Base-by-base conservation (phyloP, 2,113 vertebrate species). In the Chaenogobius annularis region DNA sequence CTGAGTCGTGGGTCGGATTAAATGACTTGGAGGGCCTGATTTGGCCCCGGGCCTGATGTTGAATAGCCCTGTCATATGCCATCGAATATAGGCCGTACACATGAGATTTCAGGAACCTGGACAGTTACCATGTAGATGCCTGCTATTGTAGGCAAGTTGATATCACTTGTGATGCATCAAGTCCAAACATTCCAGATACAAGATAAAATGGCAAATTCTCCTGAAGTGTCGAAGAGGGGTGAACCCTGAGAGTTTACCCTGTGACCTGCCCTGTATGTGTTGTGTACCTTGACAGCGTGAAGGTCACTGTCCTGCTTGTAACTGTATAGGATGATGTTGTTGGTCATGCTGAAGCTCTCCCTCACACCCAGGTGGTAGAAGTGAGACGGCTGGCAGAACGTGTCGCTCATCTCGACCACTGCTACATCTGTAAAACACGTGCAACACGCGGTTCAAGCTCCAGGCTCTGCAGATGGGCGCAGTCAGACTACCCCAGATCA, bases 271-370 rank as follows among this genome's bases (percentile, higher is more conserved):
- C 3, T 11, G 13, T 8, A 19, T n/a, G n/a, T 7, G 19, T 11
- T 9, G 43, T 58, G 23, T 92, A 98, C 96, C 91, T 94, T 94
- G 1, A 96, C 82, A 31, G 94, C 90, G 78, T 94, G 95, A 13
- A 96, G 87, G 37, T 93, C 92, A 10, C 91, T 90, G 7, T 95
- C 93, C 61, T 94, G 93, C 0, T 92, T 92, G 77, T 90, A 93
- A 72, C 94, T 92, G 83, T 96, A 98, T 7, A 98, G 91, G 35
- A 98, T 94, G 35, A 96, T 84, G 61, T 96, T 97, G 82, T 96
- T 95, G 73, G 92, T 96, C 96, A 97, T 96, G 74, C 94, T 94
- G 94, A 95, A 97, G 81, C 96, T 96, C 85, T 97, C 95, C 0
- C 96, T 92, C 62, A 97, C 93, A 0, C 95, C 96, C 0, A 97